phyloP scores from a whole-genome alignment of 2,113 vertebrate genomes.

The Crotalus viridis region DNA sequence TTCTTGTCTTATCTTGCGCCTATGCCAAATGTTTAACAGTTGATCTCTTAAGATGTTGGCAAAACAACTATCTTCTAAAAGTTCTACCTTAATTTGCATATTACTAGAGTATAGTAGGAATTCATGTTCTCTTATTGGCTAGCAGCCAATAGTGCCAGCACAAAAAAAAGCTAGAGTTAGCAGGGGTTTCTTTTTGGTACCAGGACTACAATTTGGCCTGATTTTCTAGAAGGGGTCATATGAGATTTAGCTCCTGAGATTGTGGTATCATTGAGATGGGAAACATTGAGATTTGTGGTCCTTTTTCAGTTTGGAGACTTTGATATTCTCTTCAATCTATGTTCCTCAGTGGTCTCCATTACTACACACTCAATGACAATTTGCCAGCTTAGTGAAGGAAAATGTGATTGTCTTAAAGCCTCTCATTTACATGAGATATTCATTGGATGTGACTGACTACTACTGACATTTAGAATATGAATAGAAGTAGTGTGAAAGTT shows the following conservation, averaged over 20 bases:
- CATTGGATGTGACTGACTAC: neutral
- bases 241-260: neutral
- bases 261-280: neutral
- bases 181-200: too few relatives aligned
- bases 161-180: neutral
- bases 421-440: neutral
- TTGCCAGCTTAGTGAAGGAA: neutral
- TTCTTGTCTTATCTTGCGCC: neutral
- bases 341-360: neutral
- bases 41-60: neutral
- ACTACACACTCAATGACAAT: neutral
- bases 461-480: neutral
- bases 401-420: neutral
- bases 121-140: neutral
- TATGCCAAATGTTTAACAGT: neutral
- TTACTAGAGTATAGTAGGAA: neutral
- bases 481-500: neutral
- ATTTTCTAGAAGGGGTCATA: neutral
- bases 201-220: neutral
- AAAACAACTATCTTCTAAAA: neutral
- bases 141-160: neutral
- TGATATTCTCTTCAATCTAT: neutral
- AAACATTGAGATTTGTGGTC: neutral
- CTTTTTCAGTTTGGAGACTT: neutral
- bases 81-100: neutral